phyloP scores from a whole-genome alignment of 2,797 vertebrate genomes.

The Sebastolobus altivelis region DNA sequence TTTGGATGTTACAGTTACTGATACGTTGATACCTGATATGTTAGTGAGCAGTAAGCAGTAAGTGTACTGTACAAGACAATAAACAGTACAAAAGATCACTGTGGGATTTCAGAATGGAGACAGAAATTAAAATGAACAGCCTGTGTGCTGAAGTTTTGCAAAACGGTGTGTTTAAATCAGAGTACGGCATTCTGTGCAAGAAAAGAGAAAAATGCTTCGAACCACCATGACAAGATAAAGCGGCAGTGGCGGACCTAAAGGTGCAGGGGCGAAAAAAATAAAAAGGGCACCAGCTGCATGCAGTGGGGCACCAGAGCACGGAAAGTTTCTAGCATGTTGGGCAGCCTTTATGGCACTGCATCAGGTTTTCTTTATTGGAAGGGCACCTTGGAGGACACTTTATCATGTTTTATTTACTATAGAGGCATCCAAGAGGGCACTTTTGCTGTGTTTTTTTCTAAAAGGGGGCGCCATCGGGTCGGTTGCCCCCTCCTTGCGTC shows the following conservation, averaged over 20 bases:
- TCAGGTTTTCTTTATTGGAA: no score
- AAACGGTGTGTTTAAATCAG: not conserved
- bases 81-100: not conserved
- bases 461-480: no score
- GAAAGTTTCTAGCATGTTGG: no score
- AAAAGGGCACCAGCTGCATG: no score
- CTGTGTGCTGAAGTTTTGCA: not conserved
- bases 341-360: no score
- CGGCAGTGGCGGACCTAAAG: not conserved
- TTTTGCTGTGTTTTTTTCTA: no score
- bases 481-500: no score
- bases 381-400: no score
- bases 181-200: not conserved
- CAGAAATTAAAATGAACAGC: not conserved
- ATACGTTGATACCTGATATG: not conserved
- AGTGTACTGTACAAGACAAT: not conserved
- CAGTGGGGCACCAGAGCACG: no score
- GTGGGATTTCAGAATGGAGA: slow-evolving; percentile 2
- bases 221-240: slow-evolving; percentile 16
- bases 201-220: not conserved
- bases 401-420: no score
- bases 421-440: no score
- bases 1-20: not conserved
- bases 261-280: not conserved
- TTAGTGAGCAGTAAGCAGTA: not conserved